Conservation (phyloP, 2,113 vertebrate genomes). For the Micronisus gabar region DNA sequence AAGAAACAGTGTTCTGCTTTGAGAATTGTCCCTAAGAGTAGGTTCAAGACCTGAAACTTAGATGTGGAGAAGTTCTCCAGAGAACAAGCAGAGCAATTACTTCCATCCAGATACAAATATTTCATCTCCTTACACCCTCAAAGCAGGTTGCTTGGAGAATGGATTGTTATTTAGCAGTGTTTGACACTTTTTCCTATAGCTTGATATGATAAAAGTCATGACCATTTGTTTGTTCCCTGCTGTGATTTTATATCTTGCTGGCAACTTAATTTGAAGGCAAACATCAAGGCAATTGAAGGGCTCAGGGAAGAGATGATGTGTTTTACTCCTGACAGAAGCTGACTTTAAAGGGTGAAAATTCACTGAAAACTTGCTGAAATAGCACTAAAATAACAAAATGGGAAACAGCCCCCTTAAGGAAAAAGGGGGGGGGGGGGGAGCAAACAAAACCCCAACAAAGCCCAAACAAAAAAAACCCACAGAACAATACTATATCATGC, state of each 20-base stretch:
- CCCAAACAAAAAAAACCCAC: accelerated
- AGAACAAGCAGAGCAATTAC: not conserved
- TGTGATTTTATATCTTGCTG: not conserved
- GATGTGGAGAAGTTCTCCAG: not conserved
- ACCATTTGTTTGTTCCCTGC: not conserved
- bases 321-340: not conserved
- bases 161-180: not conserved
- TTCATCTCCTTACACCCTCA: not conserved
- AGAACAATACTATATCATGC: not conserved
- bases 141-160: not conserved
- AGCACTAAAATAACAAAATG: not conserved
- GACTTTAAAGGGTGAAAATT: not conserved
- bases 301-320: not conserved
- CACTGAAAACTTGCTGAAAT: not conserved
- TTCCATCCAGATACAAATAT: not conserved
- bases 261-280: not conserved
- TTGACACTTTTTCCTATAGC: not conserved
- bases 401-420: accelerated
- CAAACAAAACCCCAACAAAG: not conserved
- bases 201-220: not conserved
- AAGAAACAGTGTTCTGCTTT: not conserved
- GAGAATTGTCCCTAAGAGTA: not conserved
- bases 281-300: not conserved
- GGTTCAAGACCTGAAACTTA: not conserved
- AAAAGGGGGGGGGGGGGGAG: not conserved